Evolutionary conservation across 37 sponge, comb jelly and placozoan species (phyloP), one percentile per base, ranked within the genome.

Genomic region (Beroe ovata): DNA sequence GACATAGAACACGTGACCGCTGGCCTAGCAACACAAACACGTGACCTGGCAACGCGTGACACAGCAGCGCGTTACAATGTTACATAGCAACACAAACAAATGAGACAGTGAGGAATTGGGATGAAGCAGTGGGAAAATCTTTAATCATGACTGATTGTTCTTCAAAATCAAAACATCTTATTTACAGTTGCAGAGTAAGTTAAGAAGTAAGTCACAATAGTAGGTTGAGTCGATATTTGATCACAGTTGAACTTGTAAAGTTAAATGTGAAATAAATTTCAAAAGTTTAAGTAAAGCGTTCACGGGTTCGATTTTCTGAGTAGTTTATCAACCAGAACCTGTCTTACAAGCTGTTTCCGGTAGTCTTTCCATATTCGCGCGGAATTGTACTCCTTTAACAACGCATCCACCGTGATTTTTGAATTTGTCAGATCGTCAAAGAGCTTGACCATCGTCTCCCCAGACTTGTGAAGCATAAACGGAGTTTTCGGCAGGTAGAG

Each of bases 401-500:
- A 23, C 3, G 26, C 84, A 41, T 77, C 84, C 2, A 77, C 84
- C 19, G 28, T 32, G 8, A 77, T 77, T 25, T 42, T 42, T 4
- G 84, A 38, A 25, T 77, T 77, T 21, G 38, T 20, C 47, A 77
- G 22, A 23, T 77, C 23, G 3, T 77, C 84, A 23, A 77, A 77
- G 33, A 77, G 84, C 41, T 42, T 77, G 54, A 40, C 84, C 42
- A 77, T 42, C 18, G 38, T 23, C 33, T 77, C 84, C 84, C 84
- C 84, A 4, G 54, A 42, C 47, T 77, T 77, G 54, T 77, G 84
- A 2, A 77, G 84, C 42, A 77, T 41, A 25, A 77, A 77, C 18
- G 84, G 84, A 1, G 84, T 77, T 77, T 77, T 77, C 0, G 84
- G 84, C 28, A 77, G 38, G 54, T 26, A 77, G 38, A 77, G 84